phyloP scores from a whole-genome alignment of 1,140 invertebrate genomes.

The Drosophila athabasca region DNA sequence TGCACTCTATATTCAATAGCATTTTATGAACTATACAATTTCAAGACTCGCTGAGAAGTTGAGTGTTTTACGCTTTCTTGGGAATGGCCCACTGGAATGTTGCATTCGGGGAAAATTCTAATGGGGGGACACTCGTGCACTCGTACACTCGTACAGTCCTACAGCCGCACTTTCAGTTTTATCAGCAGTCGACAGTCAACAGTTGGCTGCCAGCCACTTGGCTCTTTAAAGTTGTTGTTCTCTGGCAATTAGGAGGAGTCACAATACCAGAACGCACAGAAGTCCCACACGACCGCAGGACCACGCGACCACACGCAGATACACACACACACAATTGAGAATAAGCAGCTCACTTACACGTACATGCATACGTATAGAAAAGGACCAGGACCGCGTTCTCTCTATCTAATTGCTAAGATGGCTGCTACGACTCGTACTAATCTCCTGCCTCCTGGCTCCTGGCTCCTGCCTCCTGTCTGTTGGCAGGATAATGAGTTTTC shows the following conservation, averaged over 20 bases:
- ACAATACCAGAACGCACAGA: slow-evolving; percentile 7
- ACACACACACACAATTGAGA: slow-evolving; percentile 17
- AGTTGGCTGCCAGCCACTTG: slow-evolving; percentile 18
- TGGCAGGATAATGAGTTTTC: slow-evolving; percentile 71
- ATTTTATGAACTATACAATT: no score
- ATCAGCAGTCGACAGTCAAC: background rate
- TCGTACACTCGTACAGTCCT: no score
- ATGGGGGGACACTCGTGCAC: no score
- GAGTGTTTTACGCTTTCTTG: no score
- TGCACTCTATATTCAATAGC: no score
- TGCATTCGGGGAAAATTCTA: no score
- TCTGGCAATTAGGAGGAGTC: slow-evolving; percentile 33
- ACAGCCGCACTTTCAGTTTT: slow-evolving; percentile 10
- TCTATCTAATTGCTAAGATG: slow-evolving; percentile 55
- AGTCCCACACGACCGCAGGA: background rate
- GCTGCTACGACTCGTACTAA: background rate
- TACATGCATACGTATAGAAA: background rate
- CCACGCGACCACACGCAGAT: background rate
- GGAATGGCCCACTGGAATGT: no score
- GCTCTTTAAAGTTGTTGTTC: slow-evolving; percentile 30
- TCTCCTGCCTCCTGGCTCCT: background rate
- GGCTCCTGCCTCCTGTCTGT: slow-evolving; percentile 15
- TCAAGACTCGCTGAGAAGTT: no score
- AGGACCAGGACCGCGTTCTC: slow-evolving; percentile 10
- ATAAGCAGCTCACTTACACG: slow-evolving; percentile 25